These are phyloP conservation scores for Charaxes varanes DNA, from an alignment of 1,140 invertebrate genomes.

Conservation along the genomic window DNA sequence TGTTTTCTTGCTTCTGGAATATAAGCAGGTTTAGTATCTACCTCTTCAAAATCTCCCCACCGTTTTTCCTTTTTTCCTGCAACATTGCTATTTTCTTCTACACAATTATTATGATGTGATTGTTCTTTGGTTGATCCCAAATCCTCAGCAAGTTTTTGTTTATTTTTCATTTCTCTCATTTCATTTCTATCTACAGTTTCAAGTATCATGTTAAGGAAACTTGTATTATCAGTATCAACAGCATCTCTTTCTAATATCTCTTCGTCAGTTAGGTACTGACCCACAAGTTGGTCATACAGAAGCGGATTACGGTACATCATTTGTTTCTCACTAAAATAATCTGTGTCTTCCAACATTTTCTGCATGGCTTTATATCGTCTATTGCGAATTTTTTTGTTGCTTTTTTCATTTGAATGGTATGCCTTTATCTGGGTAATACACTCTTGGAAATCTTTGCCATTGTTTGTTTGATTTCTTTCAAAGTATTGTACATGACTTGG, in stretches of 20 bases:
- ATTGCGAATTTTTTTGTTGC: constrained; percentile 82
- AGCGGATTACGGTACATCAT: constrained; percentile 94
- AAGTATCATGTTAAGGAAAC: constrained; percentile 80
- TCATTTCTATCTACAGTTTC: constrained; percentile 80
- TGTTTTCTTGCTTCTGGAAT: constrained; percentile 35
- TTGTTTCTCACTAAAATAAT: constrained; percentile 93
- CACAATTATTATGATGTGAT: background rate
- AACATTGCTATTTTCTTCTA: constrained; percentile 21
- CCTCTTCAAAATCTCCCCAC: constrained; percentile 74
- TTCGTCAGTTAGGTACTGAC: constrained; percentile 86
- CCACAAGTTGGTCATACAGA: constrained; percentile 91
- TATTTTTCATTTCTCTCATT: constrained; percentile 77
- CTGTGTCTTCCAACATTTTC: constrained; percentile 80
- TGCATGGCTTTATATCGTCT: constrained; percentile 88
- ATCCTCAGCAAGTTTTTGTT: constrained; percentile 74
- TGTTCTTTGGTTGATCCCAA: constrained; percentile 13
- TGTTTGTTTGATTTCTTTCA: constrained; percentile 53
- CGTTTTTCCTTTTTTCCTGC: constrained; percentile 17
- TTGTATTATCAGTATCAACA: constrained; percentile 75
- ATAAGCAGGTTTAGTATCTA: constrained; percentile 38
- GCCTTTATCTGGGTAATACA: constrained; percentile 74
- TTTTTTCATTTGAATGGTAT: constrained; percentile 70
- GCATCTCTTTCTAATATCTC: constrained; percentile 81
- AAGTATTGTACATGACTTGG: constrained; percentile 82
- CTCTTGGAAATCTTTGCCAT: constrained; percentile 78